Evolutionary conservation across 1,140 invertebrate genomes (phyloP).

Genomic region (Aphelinus atriplicis): DNA sequence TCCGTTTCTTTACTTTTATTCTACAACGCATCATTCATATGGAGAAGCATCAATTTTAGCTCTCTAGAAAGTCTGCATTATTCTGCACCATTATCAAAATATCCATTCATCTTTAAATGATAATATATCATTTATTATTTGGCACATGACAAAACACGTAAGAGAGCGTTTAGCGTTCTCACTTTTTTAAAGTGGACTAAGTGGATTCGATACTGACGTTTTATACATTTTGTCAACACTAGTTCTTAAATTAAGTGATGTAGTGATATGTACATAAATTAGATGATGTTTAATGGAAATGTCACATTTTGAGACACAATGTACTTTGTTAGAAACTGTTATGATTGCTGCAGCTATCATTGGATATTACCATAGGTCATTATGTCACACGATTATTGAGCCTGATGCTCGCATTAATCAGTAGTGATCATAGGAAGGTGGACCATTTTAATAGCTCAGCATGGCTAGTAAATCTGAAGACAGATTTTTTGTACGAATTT

Average conservation of each 20-base stretch:
- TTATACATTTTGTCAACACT: slow-evolving; percentile 33
- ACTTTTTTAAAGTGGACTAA: slow-evolving; percentile 37
- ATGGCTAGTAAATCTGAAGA: not conserved
- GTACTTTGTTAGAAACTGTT: slow-evolving; percentile 15
- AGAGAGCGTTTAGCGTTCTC: slow-evolving; percentile 7
- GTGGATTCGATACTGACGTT: slow-evolving; percentile 13
- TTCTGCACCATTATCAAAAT: slow-evolving; percentile 15
- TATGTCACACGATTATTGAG: slow-evolving; percentile 42
- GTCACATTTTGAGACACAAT: slow-evolving; percentile 9
- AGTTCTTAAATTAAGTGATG: slow-evolving; percentile 41
- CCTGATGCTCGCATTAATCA: slow-evolving; percentile 9
- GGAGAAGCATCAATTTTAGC: slow-evolving; percentile 24
- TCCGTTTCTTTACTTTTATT: slow-evolving; percentile 14
- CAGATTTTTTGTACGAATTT: slow-evolving; percentile 21
- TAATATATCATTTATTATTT: slow-evolving; percentile 31
- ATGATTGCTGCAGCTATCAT: slow-evolving; percentile 15
- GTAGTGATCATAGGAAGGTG: slow-evolving; percentile 2
- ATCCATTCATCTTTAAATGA: slow-evolving; percentile 35
- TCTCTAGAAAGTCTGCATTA: slow-evolving; percentile 25
- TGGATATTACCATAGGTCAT: slow-evolving; percentile 39
- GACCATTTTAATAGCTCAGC: slow-evolving; percentile 1
- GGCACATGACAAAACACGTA: slow-evolving; percentile 38
- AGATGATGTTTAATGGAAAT: slow-evolving; percentile 32
- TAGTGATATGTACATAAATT: slow-evolving; percentile 52
- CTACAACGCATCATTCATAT: not conserved